Conservation (phyloP, 2,797 vertebrate genomes). For the Crypturellus tataupa region DNA sequence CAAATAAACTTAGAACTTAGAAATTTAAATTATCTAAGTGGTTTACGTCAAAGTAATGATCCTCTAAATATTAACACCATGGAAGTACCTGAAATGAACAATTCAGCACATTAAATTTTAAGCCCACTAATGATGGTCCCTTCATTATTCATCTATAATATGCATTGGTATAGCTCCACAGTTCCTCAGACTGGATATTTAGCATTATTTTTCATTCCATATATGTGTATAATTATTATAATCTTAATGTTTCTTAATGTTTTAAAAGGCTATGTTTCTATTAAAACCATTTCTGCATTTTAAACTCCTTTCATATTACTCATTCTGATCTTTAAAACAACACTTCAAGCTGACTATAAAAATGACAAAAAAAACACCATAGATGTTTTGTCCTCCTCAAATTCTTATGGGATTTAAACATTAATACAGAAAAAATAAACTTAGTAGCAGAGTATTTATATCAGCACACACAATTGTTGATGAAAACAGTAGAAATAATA, state of each 20-base stretch:
- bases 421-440: neutral
- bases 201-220: neutral
- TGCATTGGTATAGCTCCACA: neutral
- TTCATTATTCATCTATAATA: neutral
- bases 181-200: neutral
- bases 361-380: neutral
- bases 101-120: neutral
- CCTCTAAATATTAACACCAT: neutral
- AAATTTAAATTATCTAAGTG: neutral
- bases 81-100: neutral
- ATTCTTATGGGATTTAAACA: neutral
- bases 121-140: neutral
- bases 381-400: neutral
- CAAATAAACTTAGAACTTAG: neutral
- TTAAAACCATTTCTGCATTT: neutral
- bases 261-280: neutral
- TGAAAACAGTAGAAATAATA: neutral
- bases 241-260: neutral
- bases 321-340: neutral
- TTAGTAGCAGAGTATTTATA: neutral
- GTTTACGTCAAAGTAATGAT: neutral
- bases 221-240: neutral
- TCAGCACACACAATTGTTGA: neutral
- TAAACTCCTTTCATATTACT: neutral
- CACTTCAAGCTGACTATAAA: neutral